Conservation (phyloP, 2,113 vertebrate species). For the Perca flavescens region DNA sequence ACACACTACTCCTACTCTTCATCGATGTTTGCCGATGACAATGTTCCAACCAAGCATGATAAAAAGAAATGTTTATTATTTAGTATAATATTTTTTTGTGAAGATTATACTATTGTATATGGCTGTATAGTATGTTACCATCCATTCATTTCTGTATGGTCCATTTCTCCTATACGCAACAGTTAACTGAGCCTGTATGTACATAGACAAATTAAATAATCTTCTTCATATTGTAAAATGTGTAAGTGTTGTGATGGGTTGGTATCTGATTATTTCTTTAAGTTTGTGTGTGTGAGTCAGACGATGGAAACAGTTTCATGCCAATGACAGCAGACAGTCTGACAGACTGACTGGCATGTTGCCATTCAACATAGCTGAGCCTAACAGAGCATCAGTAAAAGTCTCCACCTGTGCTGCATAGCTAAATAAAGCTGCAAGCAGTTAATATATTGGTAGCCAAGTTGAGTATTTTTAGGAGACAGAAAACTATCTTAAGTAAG, state of each 20-base stretch:
- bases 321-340: slow-evolving; percentile 59
- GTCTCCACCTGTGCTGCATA: slow-evolving; percentile 49
- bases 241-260: slow-evolving; percentile 11
- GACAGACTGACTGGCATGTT: slow-evolving; percentile 59
- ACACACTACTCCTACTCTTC: not conserved
- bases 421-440: slow-evolving; percentile 57
- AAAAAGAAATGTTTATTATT: too few relatives aligned
- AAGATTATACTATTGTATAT: not conserved
- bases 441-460: slow-evolving; percentile 39
- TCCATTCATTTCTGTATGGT: not conserved
- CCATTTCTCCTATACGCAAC: not conserved
- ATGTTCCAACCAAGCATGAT: not conserved
- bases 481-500: slow-evolving; percentile 54
- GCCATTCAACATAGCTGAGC: slow-evolving; percentile 55
- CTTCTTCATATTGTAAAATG: slow-evolving; percentile 11
- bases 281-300: slow-evolving; percentile 48
- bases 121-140: not conserved
- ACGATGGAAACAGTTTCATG: slow-evolving; percentile 39
- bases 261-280: slow-evolving; percentile 38
- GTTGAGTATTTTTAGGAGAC: slow-evolving; percentile 56
- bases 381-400: slow-evolving; percentile 33
- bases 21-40: not conserved
- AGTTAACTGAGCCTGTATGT: not conserved
- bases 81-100: not conserved
- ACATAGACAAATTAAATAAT: not conserved